Percentiles rank a stretch among this genome's conserved stretches.
phyloP scores from a whole-genome alignment of 2,113 vertebrate genomes.

The Aplodontia rufa region DNA sequence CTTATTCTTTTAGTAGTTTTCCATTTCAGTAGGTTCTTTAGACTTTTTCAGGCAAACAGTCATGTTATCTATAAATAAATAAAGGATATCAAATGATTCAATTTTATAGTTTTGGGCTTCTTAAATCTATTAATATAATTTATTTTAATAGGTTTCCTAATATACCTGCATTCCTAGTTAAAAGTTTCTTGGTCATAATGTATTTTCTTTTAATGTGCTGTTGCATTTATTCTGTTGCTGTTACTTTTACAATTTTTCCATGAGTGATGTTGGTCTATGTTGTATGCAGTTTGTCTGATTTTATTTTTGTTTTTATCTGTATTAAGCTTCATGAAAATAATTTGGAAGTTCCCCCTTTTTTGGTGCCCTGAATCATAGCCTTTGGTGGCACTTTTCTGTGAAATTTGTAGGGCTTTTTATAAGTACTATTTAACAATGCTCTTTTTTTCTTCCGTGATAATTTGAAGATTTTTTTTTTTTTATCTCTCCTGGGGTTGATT shows the following conservation, averaged over 20 bases:
- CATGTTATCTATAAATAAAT: neutral
- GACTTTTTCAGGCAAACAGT: neutral
- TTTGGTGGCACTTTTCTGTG: neutral
- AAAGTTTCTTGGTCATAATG: neutral
- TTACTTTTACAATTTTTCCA: neutral
- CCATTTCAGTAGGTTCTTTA: neutral
- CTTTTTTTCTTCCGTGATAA: neutral
- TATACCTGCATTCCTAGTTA: neutral
- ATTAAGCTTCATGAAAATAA: constrained; percentile 8
- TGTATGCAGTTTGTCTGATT: neutral
- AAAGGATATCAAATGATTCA: no score
- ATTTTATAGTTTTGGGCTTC: neutral
- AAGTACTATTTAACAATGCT: neutral
- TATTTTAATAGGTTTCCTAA: neutral
- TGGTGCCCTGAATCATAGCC: neutral
- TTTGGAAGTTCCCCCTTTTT: neutral
- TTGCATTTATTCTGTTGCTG: neutral
- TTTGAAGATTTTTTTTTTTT: neutral
- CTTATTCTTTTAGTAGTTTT: neutral
- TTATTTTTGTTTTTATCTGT: neutral
- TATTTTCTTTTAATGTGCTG: neutral
- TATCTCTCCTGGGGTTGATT: neutral
- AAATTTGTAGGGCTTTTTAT: neutral
- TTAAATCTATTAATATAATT: neutral
- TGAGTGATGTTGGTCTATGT: neutral